Conservation (phyloP, 2,797 vertebrate species). For the Heterohyrax brucei region DNA sequence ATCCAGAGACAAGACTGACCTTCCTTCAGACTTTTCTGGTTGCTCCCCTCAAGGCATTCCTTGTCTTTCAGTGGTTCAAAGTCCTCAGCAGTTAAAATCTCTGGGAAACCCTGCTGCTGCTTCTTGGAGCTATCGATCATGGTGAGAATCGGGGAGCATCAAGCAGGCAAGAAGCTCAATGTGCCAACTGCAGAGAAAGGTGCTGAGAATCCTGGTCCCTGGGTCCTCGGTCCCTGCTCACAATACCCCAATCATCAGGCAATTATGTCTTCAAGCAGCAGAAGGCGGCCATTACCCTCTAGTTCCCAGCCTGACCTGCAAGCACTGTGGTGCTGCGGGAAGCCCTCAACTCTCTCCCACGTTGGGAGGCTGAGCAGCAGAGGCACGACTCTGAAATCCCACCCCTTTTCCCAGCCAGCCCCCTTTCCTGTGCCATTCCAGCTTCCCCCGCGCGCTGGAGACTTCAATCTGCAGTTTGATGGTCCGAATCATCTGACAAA, state of each 20-base stretch:
- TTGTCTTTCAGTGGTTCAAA: slow-evolving; percentile 91
- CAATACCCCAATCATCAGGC: slow-evolving; percentile 18
- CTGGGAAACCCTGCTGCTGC: slow-evolving; percentile 91
- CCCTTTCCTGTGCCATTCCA: slow-evolving; percentile 80
- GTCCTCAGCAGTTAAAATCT: slow-evolving; percentile 90
- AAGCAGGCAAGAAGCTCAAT: slow-evolving; percentile 72
- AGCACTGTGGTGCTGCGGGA: slow-evolving; percentile 26
- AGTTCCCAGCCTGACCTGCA: slow-evolving; percentile 81
- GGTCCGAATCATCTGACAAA: slow-evolving; percentile 91
- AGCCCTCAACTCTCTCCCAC: slow-evolving; percentile 79
- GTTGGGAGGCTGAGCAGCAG: slow-evolving; percentile 79
- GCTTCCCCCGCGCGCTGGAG: slow-evolving; percentile 84
- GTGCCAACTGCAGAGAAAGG: slow-evolving; percentile 43
- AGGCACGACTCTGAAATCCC: slow-evolving; percentile 84
- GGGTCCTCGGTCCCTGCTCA: slow-evolving; percentile 6
- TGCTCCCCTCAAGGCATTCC: slow-evolving; percentile 91
- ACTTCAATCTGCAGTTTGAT: slow-evolving; percentile 84
- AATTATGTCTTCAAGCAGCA: slow-evolving; percentile 67
- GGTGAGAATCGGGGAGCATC: slow-evolving; percentile 88
- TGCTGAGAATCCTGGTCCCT: background rate
- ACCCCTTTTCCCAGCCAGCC: slow-evolving; percentile 87
- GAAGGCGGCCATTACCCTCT: slow-evolving; percentile 81
- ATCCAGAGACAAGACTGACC: slow-evolving; percentile 89
- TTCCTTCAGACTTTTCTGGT: slow-evolving; percentile 93
- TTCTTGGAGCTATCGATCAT: slow-evolving; percentile 94